Conservation (phyloP, 2,797 vertebrate genomes). For the Agapornis canus region DNA sequence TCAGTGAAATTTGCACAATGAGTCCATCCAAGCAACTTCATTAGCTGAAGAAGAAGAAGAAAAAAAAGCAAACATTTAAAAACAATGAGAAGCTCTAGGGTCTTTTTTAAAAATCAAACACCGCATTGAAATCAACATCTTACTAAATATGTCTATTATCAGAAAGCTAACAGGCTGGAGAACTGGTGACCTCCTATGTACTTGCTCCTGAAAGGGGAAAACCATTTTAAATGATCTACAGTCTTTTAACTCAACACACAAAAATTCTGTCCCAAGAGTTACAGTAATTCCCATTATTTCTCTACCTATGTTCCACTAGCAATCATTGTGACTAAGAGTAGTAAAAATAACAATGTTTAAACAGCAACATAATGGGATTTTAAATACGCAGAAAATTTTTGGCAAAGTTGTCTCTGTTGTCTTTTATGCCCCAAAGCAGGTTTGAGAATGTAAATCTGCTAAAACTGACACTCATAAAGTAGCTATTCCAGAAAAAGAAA, state of each 20-base stretch:
- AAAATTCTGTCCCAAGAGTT: background rate
- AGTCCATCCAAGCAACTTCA: slow-evolving; percentile 93
- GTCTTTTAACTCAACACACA: background rate
- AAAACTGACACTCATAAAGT: background rate
- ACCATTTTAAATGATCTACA: background rate
- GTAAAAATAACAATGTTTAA: background rate
- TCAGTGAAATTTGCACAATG: slow-evolving; percentile 92
- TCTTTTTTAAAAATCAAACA: background rate
- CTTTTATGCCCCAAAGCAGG: background rate
- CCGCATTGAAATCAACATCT: background rate
- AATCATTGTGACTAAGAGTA: background rate
- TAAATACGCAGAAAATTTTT: background rate
- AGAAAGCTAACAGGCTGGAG: background rate
- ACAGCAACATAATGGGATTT: background rate
- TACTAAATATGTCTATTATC: background rate
- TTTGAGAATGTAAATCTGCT: background rate
- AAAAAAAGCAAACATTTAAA: background rate
- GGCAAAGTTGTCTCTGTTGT: background rate
- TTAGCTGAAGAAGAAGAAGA: slow-evolving; percentile 83
- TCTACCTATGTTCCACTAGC: background rate
- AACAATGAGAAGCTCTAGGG: background rate
- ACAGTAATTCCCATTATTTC: background rate
- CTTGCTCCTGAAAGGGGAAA: background rate
- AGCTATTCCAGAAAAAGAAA: background rate
- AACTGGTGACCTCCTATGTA: background rate